A percentile compares a stretch with the other conserved stretches of the same genome.
These are phyloP conservation scores for Microplitis mediator DNA, from an alignment of 1,140 invertebrate species.

Conservation along the genomic window DNA sequence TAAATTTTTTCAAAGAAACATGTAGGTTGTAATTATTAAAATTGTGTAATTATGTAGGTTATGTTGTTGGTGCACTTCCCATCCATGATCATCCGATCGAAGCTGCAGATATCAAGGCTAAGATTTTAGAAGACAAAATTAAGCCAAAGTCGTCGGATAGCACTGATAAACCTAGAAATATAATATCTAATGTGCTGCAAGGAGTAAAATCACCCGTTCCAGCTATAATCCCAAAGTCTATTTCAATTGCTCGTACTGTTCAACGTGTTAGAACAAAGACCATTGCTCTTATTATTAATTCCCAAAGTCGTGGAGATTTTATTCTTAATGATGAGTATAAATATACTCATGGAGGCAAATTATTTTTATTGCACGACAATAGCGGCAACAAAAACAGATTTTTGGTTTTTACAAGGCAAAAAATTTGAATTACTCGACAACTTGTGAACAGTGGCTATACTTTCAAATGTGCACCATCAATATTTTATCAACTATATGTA, in stretches of 20 bases:
- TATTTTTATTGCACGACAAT: neutral
- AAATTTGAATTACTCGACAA: neutral
- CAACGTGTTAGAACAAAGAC: neutral
- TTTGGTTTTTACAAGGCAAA: neutral
- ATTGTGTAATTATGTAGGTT: neutral
- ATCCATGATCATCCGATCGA: neutral
- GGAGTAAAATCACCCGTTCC: neutral
- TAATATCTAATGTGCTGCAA: neutral
- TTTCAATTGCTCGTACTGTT: neutral
- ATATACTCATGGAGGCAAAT: neutral
- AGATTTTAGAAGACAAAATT: neutral
- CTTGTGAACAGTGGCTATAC: conserved; percentile 13
- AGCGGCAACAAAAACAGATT: neutral
- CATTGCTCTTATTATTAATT: neutral
- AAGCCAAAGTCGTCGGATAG: neutral
- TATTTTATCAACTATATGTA: neutral
- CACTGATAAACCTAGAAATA: neutral
- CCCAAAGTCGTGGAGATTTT: neutral
- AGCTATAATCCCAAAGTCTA: neutral
- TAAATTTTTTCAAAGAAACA: too few relatives aligned
- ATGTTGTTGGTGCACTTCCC: neutral
- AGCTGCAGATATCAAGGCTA: neutral
- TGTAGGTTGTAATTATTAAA: neutral
- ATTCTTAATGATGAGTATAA: neutral
- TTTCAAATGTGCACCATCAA: neutral